phyloP scores from a whole-genome alignment of 2,797 vertebrate species.

The Strix occidentalis region DNA sequence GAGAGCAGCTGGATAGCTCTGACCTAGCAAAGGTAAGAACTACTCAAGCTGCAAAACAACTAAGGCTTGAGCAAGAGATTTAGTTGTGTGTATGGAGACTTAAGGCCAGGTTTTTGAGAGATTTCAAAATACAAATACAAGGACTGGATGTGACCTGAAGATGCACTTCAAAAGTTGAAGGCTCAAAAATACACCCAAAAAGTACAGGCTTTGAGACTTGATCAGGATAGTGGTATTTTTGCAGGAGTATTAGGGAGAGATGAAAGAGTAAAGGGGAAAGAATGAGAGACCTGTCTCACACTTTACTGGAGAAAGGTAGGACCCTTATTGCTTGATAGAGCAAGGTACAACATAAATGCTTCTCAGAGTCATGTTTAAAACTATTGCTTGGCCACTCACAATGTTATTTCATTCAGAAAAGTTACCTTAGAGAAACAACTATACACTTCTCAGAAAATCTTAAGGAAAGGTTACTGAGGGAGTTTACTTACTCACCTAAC shows the following conservation, averaged over 20 bases:
- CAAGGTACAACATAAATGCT: not conserved
- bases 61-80: not conserved
- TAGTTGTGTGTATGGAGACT: not conserved
- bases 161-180: not conserved
- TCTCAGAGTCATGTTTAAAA: not conserved
- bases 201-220: not conserved
- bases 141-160: not conserved
- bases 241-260: not conserved
- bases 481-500: not conserved
- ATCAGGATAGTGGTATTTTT: not conserved
- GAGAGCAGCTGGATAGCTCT: not conserved
- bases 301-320: not conserved
- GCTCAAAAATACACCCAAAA: not conserved
- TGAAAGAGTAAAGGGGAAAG: not conserved
- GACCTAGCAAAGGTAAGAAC: not conserved
- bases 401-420: not conserved
- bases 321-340: not conserved
- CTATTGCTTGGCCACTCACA: not conserved
- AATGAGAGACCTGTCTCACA: not conserved
- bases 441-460: not conserved
- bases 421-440: not conserved
- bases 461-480: not conserved
- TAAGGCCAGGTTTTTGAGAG: not conserved
- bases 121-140: not conserved
- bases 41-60: not conserved